Evolutionary conservation across 2,888 invertebrate species (phyloP), one percentile per base, ranked within the genome.

Genomic region (Drosophila kambysellisi): DNA sequence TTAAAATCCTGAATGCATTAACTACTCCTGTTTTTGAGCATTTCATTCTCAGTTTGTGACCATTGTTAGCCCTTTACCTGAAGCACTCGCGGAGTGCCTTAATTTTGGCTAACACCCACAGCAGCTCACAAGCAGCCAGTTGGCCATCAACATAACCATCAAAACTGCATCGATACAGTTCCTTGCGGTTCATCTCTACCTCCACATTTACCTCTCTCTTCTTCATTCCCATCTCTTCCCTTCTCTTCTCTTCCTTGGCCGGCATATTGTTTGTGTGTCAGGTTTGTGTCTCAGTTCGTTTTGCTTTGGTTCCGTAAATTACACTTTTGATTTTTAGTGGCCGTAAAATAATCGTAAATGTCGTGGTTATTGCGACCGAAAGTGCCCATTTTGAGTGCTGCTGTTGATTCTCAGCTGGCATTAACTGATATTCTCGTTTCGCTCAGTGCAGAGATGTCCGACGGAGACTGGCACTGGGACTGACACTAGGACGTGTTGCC

Each of bases 311-410:
- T 91, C 91, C 88, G 92, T 92, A 92, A 92, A 92, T 92, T 91
- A 91, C 89, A 91, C 91, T 93, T 92, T 92, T 93, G 92, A 93
- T 92, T 93, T 93, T 93, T 93, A 93, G 90, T 92, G 92, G 88
- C 91, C 92, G 92, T 93, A 93, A 93, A 93, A 93, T 93, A 92
- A 93, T 93, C 92, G 92, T 92, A 92, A 92, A 92, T 91, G 92
- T 92, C 92, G 91, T 90, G 91, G 91, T 93, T 92, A 93, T 92
- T 92, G 92, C 92, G 91, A 92, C 91, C 91, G 90, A 92, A 93
- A 93, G 91, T 92, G 91, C 91, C 92, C 91, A 92, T 93, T 92
- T 91, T 85, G 84, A 82, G 84, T 83, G 84, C 64, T 78, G 75
- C 79, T 81, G 70, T 65, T 82, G 79, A 61, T 68, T 71, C 73